These are phyloP conservation scores for Dendrolimus kikuchii DNA, from an alignment of 1,140 invertebrate species.

Conservation along the genomic window DNA sequence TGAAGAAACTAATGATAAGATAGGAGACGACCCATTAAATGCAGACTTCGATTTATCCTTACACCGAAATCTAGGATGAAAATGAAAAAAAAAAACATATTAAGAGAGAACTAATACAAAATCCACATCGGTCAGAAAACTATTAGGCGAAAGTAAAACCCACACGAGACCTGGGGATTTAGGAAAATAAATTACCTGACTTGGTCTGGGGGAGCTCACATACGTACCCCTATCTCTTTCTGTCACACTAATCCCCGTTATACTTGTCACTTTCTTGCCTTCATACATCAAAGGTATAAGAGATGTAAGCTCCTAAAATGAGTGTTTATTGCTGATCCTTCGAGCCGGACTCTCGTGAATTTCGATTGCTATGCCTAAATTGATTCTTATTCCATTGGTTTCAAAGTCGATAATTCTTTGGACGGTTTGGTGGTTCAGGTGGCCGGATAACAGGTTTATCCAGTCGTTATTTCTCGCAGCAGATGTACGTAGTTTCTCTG, in stretches of 20 bases:
- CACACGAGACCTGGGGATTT: constrained; percentile 12
- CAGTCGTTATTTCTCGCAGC: constrained; percentile 38
- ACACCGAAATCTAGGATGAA: no score
- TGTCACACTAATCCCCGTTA: constrained; percentile 32
- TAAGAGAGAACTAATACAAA: constrained; percentile 3
- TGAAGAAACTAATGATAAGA: no score
- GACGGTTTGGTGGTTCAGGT: constrained; percentile 40
- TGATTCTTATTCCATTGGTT: constrained; percentile 35
- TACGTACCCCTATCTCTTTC: constrained; percentile 27
- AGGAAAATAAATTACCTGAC: constrained; percentile 19
- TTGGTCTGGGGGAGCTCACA: constrained; percentile 10
- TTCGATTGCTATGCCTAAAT: constrained; percentile 25
- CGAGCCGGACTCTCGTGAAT: constrained; percentile 39
- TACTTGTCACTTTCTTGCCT: constrained; percentile 42
- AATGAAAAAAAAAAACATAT: not conserved
- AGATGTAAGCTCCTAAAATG: constrained; percentile 53
- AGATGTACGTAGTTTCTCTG: constrained; percentile 31
- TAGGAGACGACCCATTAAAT: no score
- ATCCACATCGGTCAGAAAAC: constrained; percentile 15
- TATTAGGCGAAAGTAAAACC: constrained; percentile 15
- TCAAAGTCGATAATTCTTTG: constrained; percentile 20
- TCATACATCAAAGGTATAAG: constrained; percentile 49
- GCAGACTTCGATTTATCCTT: no score
- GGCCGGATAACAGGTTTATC: constrained; percentile 44
- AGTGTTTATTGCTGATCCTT: constrained; percentile 64